Base-by-base conservation (phyloP, 1,140 invertebrate genomes). In the Pseudachorutes palmiensis region DNA sequence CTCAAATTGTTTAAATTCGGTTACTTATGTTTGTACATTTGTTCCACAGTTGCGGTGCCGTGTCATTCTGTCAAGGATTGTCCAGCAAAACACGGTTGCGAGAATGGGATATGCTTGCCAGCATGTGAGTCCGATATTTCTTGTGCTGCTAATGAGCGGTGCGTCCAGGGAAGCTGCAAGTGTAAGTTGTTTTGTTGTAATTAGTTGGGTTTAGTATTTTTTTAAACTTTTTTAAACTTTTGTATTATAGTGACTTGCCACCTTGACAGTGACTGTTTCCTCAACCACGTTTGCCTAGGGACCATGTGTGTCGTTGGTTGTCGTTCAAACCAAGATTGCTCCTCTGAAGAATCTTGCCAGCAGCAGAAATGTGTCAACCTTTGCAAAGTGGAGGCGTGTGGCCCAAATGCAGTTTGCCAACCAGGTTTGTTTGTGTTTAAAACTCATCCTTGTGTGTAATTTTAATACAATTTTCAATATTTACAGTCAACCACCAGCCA, bases 101-200 rank as follows among this genome's bases (percentile, higher is more conserved):
- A 85, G 66, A 85, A 90, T 73, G 87, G 87, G 48, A 86, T 91
- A 72, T 94, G 91, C 75, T 77, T 88, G 49, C 86, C 88, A 0
- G 80, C 81, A 29, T 95, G 92, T 75, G 77, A 78, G 30, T 78
- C 75, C n/a, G 91, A 95, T 77, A 85, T 87, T 70, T 83, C 91
- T 64, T 95, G 92, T 78, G 91, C 91, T n/a, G 82, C 89, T 59
- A 94, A 94, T 76, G 91, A 94, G 77, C 90, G 91, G 78, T 95
- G 92, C 30, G 45, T 64, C 14, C 26, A 65, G 74, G 87, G 86
- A 63, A 86, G 85, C 72, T 95, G 92, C 75, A 84, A 90, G 64
- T 79, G 87, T 89, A 81, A 85, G 86, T 86, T 73, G 36, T n/a
- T n/a, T n/a, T n/a, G n/a, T n/a, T n/a, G n/a, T n/a, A n/a, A n/a